Evolutionary conservation across 2,888 invertebrate genomes (phyloP).

Genomic region (Tipula confusa): DNA sequence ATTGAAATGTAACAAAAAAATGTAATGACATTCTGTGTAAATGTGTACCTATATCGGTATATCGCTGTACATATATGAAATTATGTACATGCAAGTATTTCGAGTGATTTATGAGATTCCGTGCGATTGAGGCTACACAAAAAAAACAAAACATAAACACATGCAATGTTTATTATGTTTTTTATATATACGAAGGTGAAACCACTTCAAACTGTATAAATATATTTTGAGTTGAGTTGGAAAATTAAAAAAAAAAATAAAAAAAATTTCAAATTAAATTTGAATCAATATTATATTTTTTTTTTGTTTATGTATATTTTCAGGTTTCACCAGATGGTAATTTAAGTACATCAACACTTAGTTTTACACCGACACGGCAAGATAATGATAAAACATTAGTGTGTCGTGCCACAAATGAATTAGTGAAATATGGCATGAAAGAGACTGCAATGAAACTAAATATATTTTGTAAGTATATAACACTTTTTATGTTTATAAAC

Average conservation of each 20-base stretch:
- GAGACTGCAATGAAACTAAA: slow-evolving; percentile 79
- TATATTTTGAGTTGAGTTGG: not conserved
- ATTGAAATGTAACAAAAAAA: not conserved
- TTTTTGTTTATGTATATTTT: slow-evolving; percentile 33
- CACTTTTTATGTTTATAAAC: not conserved
- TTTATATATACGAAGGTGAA: not conserved
- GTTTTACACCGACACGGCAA: slow-evolving; percentile 68
- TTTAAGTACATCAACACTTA: slow-evolving; percentile 70
- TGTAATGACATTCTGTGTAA: not conserved
- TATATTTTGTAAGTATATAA: slow-evolving; percentile 74
- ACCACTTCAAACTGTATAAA: not conserved
- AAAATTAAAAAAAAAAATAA: not conserved
- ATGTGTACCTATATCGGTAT: not conserved
- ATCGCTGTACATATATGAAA: too few relatives aligned
- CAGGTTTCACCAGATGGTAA: slow-evolving; percentile 79
- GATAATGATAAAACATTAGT: slow-evolving; percentile 75
- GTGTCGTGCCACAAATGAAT: slow-evolving; percentile 75
- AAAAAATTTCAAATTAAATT: not conserved
- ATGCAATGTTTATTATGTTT: not conserved
- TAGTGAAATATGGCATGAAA: slow-evolving; percentile 65
- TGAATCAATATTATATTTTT: not conserved
- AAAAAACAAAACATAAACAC: not conserved
- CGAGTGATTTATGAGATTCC: not conserved
- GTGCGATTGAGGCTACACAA: not conserved
- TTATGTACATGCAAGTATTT: not conserved